phyloP scores from a whole-genome alignment of 2,113 vertebrate species.

The Australoheros scitulus region DNA sequence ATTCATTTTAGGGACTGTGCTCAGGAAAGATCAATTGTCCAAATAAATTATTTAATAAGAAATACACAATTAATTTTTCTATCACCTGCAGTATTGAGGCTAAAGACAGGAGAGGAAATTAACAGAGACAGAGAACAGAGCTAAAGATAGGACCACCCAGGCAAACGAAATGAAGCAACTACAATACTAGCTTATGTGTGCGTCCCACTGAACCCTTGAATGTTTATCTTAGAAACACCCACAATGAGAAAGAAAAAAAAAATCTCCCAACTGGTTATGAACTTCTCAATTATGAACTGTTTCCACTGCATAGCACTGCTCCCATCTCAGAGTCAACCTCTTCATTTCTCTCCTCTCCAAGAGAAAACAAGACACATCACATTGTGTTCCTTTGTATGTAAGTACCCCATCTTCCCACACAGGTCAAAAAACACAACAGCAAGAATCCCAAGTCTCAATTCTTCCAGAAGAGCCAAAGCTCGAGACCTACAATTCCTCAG shows the following conservation, averaged over 20 bases:
- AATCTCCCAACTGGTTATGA: slow-evolving; percentile 29
- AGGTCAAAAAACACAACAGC: slow-evolving; percentile 62
- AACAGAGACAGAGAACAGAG: slow-evolving; percentile 8
- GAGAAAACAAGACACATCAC: slow-evolving; percentile 69
- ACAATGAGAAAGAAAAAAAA: not conserved
- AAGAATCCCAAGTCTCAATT: slow-evolving; percentile 49
- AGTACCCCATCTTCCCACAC: slow-evolving; percentile 68
- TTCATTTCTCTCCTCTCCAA: slow-evolving; percentile 51
- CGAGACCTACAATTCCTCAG: slow-evolving; percentile 7
- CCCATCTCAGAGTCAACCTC: slow-evolving; percentile 50
- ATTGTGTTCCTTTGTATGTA: slow-evolving; percentile 56
- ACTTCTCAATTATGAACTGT: slow-evolving; percentile 30
- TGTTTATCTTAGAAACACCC: slow-evolving; percentile 38
- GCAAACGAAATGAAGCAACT: slow-evolving; percentile 21
- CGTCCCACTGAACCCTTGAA: slow-evolving; percentile 20
- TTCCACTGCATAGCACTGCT: slow-evolving; percentile 30
- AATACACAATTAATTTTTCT: not conserved
- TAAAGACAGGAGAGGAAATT: slow-evolving; percentile 20
- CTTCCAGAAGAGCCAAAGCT: slow-evolving; percentile 45
- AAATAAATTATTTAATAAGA: slow-evolving; percentile 12
- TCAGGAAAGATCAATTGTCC: not conserved
- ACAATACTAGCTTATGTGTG: slow-evolving; percentile 33
- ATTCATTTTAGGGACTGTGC: not conserved
- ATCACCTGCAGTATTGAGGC: not conserved
- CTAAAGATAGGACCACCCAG: slow-evolving; percentile 63